Evolutionary conservation across 1,140 invertebrate species (phyloP), one percentile per base, ranked within the genome.

Genomic region (Diabrotica virgifera): DNA sequence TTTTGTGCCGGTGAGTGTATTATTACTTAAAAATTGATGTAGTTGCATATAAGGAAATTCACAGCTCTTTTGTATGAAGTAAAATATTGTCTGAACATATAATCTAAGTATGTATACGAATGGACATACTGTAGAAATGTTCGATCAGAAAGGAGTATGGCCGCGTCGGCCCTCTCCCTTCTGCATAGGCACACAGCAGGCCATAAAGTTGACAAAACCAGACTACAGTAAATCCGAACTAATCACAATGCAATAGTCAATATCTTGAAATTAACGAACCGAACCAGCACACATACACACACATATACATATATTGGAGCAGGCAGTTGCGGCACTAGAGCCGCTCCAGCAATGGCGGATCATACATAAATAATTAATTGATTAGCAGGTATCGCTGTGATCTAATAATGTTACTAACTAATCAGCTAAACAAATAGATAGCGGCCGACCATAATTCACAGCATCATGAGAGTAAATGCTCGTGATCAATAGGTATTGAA

Each of bases 351-450:
- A 65, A 72, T 70, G 68, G 66, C 64, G 71, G 71, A 74, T 73
- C 69, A 70, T 75, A 74, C 75, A 77, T 78, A 78, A 78, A 78
- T 78, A 78, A 78, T 75, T 77, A 77, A 78, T 77, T 78, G 76
- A 78, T 78, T 78, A 77, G 72, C 75, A 77, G 75, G 75, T 78
- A 78, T 78, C 75, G 74, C 63, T 67, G 65, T 74, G 75, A 78
- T 78, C 76, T 78, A 78, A 78, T 78, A 77, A 77, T 75, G 76
- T 78, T 76, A 76, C 77, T 76, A 75, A 75, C 76, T 77, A 78
- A 78, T 78, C 76, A 77, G 74, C 76, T 76, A 78, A 77, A 77
- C 77, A 78, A 78, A 78, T 76, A 78, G 76, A 78, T 78, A 78
- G 75, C 72, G 76, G 72, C 70, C 74, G 66, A 74, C 76, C 77